A percentile compares a stretch with the other conserved stretches of the same genome.
Evolutionary conservation across 2,797 vertebrate genomes (phyloP).

Genomic region (Microcaecilia unicolor): DNA sequence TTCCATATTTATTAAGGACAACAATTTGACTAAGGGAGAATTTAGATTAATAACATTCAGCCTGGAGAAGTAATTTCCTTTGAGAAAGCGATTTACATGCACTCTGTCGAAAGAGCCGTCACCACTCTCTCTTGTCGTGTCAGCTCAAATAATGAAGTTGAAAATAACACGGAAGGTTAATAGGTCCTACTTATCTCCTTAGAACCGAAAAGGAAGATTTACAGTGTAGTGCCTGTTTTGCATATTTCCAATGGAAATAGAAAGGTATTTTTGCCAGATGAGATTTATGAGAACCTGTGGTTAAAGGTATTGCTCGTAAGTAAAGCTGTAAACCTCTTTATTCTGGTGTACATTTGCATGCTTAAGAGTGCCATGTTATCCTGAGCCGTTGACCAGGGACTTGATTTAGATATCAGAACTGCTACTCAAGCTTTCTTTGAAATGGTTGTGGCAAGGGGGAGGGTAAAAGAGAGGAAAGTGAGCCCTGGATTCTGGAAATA

Average conservation of each 20-base stretch:
- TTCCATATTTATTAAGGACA: constrained; percentile 92
- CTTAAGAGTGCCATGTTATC: not conserved
- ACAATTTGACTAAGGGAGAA: constrained; percentile 93
- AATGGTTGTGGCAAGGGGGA: not conserved
- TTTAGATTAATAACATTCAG: constrained; percentile 96
- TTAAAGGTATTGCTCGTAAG: constrained; percentile 18
- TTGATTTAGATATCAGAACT: rapidly evolving
- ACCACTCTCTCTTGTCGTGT: constrained; percentile 72
- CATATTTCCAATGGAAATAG: constrained; percentile 47
- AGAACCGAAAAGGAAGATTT: constrained; percentile 50
- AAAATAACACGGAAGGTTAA: constrained; percentile 95
- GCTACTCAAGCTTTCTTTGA: rapidly evolving
- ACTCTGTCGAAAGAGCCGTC: constrained; percentile 79
- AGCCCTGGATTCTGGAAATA: not conserved
- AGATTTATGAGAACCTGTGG: constrained; percentile 31
- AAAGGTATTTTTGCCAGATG: constrained; percentile 29
- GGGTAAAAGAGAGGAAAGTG: not conserved
- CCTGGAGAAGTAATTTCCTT: constrained; percentile 96
- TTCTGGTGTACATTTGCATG: not conserved
- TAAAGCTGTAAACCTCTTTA: constrained; percentile 12
- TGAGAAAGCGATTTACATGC: constrained; percentile 94
- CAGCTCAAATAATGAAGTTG: constrained; percentile 97
- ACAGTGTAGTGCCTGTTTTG: constrained; percentile 41
- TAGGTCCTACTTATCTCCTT: constrained; percentile 86
- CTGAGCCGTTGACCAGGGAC: not conserved